These are phyloP conservation scores for Taenioides sp. DNA, from an alignment of 2,797 vertebrate species.

Conservation along the genomic window DNA sequence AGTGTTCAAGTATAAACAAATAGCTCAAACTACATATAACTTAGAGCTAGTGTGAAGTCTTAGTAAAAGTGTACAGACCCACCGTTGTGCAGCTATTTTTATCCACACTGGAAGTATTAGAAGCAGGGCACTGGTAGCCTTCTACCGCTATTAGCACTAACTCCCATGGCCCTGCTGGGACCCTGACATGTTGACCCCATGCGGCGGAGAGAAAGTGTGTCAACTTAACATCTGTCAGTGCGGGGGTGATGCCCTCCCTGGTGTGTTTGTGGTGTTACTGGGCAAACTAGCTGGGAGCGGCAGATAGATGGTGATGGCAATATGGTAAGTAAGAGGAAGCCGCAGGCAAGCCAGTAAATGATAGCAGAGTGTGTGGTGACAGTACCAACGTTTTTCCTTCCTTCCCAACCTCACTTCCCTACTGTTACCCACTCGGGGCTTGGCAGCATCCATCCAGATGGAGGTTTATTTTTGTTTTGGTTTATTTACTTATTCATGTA, in stretches of 20 bases:
- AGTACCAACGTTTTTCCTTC: conserved; percentile 28
- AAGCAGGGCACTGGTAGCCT: conserved; percentile 24
- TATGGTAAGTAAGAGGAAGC: conserved; percentile 43
- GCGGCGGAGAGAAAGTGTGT: conserved; percentile 68
- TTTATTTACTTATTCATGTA: conserved; percentile 83
- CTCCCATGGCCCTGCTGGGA: conserved; percentile 52
- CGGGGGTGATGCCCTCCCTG: conserved; percentile 48
- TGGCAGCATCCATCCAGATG: conserved; percentile 79
- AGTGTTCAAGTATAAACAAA: not conserved
- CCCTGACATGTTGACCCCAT: conserved; percentile 66
- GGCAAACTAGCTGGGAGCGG: conserved; percentile 62
- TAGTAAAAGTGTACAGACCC: conserved; percentile 13
- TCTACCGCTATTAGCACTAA: conserved; percentile 34
- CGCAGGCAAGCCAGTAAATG: conserved; percentile 30
- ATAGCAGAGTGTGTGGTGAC: conserved; percentile 45
- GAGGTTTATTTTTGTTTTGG: conserved; percentile 82
- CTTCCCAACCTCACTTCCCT: conserved; percentile 53
- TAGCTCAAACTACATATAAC: not conserved
- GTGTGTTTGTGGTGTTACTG: conserved; percentile 61
- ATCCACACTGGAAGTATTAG: conserved; percentile 17
- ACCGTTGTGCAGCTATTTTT: conserved; percentile 31
- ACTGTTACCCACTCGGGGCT: conserved; percentile 68
- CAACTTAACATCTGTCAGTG: conserved; percentile 71
- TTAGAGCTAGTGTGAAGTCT: conserved; percentile 10
- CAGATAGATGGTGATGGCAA: conserved; percentile 55